Conservation (phyloP, 2,888 invertebrate species). For the Calameuta filiformis region DNA sequence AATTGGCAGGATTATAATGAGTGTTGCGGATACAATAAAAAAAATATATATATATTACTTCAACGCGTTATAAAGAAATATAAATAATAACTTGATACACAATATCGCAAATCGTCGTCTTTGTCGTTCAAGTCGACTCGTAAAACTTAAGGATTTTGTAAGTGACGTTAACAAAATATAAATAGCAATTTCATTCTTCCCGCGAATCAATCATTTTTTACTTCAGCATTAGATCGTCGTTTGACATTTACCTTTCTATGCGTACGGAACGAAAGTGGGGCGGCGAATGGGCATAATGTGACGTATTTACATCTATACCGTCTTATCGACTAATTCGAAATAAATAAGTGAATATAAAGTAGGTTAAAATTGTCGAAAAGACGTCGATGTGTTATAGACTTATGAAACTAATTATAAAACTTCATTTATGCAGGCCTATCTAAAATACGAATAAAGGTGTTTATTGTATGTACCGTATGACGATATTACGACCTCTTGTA, state of each 20-base stretch:
- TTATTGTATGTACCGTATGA: neutral
- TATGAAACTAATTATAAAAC: neutral
- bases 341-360: neutral
- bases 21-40: constrained; percentile 6
- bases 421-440: neutral
- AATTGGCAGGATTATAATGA: neutral
- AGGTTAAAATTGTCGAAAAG: neutral
- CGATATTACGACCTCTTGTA: neutral
- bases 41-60: constrained; percentile 9
- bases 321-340: neutral
- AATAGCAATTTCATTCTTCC: neutral
- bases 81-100: neutral
- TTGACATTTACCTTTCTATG: neutral
- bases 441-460: neutral
- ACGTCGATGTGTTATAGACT: neutral
- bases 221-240: neutral
- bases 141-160: neutral
- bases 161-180: neutral
- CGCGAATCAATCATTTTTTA: neutral
- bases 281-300: neutral
- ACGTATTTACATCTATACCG: neutral
- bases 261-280: neutral
- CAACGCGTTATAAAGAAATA: constrained; percentile 10
- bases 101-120: neutral
- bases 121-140: neutral